Evolutionary conservation across 2,888 invertebrate genomes (phyloP).

Genomic region (Cheilosia vernalis): DNA sequence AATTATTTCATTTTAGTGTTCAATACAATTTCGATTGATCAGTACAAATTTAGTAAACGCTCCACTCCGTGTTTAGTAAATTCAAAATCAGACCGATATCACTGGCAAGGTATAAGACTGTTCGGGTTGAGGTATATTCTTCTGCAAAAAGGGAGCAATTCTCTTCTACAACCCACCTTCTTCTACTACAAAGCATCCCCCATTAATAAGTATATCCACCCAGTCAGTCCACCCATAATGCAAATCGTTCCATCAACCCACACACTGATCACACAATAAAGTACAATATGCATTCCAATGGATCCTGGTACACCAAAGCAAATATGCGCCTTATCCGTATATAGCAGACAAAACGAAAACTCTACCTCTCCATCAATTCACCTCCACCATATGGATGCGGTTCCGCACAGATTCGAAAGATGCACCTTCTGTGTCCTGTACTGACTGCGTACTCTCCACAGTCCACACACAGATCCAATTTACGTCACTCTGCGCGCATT

Average conservation of each 20-base stretch:
- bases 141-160: no score
- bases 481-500: constrained; percentile 65
- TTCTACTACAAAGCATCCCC: no score
- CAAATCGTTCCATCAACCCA: constrained; percentile 18
- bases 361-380: constrained; percentile 44
- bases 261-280: constrained; percentile 29
- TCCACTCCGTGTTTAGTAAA: no score
- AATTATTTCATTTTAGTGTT: no score
- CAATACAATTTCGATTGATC: no score
- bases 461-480: constrained; percentile 54
- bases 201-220: constrained; percentile 26
- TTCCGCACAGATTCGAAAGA: constrained; percentile 57
- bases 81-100: no score
- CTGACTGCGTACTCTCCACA: background rate
- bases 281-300: constrained; percentile 26
- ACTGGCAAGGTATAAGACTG: no score
- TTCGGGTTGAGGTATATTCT: no score
- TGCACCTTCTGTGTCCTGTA: constrained; percentile 26
- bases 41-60: no score
- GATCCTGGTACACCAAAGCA: constrained; percentile 2
- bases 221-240: background rate
- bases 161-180: no score
- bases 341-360: constrained; percentile 18
- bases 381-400: constrained; percentile 19
- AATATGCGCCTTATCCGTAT: constrained; percentile 45